Percentiles rank a stretch among this genome's conserved stretches.
phyloP scores from a whole-genome alignment of 2,113 vertebrate species.

The Lophotis ruficrista region DNA sequence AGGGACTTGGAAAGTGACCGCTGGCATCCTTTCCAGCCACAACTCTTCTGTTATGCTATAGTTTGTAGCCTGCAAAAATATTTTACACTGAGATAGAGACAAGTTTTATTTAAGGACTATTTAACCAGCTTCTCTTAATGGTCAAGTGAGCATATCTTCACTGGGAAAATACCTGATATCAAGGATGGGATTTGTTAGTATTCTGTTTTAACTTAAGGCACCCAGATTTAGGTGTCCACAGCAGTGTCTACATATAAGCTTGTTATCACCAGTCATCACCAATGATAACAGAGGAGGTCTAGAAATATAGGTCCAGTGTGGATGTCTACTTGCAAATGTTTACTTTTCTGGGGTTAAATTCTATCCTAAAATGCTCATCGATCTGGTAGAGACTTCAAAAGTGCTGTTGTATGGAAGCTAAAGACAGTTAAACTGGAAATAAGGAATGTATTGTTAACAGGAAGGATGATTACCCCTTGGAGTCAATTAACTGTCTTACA shows the following conservation, averaged over 20 bases:
- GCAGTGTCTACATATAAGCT: background rate
- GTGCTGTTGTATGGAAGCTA: background rate
- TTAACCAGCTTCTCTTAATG: background rate
- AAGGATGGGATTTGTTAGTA: background rate
- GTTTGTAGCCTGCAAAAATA: background rate
- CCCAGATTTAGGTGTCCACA: background rate
- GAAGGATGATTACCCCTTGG: background rate
- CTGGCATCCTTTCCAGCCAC: background rate
- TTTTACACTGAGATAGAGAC: background rate
- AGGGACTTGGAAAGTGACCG: background rate
- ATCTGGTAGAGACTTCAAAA: background rate
- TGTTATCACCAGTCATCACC: background rate
- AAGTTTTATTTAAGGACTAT: background rate
- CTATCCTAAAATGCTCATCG: background rate
- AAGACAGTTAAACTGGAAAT: background rate
- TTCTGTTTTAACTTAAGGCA: background rate
- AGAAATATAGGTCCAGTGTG: background rate
- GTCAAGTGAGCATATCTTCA: background rate
- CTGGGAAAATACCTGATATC: background rate
- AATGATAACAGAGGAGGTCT: background rate
- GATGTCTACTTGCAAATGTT: background rate
- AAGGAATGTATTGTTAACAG: background rate
- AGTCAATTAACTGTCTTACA: background rate
- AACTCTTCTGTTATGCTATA: background rate
- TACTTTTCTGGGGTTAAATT: background rate